Evolutionary conservation across 2,113 vertebrate species (phyloP), one percentile per base, ranked within the genome.

Genomic region (Corythoichthys haematopterus): DNA sequence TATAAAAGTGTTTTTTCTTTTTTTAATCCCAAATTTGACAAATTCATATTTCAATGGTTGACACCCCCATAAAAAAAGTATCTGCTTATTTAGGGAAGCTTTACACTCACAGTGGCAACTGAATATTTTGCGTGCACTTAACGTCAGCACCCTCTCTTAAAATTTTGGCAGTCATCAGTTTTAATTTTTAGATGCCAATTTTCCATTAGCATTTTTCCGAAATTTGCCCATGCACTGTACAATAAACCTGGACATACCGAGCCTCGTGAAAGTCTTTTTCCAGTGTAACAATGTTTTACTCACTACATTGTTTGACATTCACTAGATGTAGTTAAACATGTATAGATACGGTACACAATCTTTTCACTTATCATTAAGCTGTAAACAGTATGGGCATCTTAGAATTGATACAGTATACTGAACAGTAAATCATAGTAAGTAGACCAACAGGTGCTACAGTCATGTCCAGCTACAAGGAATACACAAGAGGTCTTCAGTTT

Each of bases 211-310:
- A 2, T 20, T 9, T 45, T 62, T 51, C 4, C 6, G 67, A 3
- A 68, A 59, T 62, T 20, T 62, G 40, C 40, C 59, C 11, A 68
- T 79, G 71, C 83, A 53, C 77, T 74, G 45, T 75, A 55, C 52
- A 90, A 79, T 88, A 88, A 88, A 88, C 50, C 8, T 85, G 74
- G 83, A 84, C 52, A 86, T 77, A 79, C 14, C 13, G 67, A 28
- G 37, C 53, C 4, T 4, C 51, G 64, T 38, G 69, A 52, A 4
- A 46, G 56, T 16, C 37, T 55, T 56, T 69, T 16, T 72, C 76
- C 3, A 4, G n/a, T 65, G 57, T 38, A 51, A 38, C 28, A 7
- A 43, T 8, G 2, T 5, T 61, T 10, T 62, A 13, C 33, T 6
- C 11, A 6, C 15, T 6, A 60, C 20, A 11, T 45, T 45, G 3